Percentiles rank a stretch among this genome's conserved stretches.
Evolutionary conservation across 1,140 invertebrate species (phyloP).

Genomic region (Arion vulgaris): DNA sequence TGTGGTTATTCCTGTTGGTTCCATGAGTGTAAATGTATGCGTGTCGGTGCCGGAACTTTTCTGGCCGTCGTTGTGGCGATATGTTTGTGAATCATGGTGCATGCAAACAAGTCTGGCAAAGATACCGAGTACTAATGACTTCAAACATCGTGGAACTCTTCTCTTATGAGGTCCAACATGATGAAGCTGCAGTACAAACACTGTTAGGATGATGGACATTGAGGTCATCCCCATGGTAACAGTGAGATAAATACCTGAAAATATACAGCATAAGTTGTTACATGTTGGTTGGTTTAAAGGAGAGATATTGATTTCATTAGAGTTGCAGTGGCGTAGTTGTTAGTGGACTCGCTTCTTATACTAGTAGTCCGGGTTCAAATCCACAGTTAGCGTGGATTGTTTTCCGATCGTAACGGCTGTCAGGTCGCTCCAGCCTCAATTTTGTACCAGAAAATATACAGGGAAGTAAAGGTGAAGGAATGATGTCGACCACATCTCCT

Average conservation of each 20-base stretch:
- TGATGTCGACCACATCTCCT: no score
- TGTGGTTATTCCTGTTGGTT: neutral
- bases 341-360: no score
- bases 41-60: neutral
- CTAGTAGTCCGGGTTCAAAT: no score
- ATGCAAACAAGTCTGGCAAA: conserved; percentile 53
- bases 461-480: no score
- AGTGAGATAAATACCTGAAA: conserved; percentile 72
- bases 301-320: neutral
- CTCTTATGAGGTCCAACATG: conserved; percentile 70
- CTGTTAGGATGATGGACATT: conserved; percentile 73
- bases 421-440: no score
- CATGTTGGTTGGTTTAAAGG: neutral
- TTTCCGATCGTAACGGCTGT: no score
- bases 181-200: conserved; percentile 72
- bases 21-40: conserved; percentile 2
- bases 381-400: no score
- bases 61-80: conserved; percentile 19
- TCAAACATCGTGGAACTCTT: conserved; percentile 66
- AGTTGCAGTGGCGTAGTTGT: no score
- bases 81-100: conserved; percentile 32
- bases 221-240: conserved; percentile 73
- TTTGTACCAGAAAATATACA: no score
- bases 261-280: conserved; percentile 12
- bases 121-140: conserved; percentile 49